A percentile compares a stretch with the other conserved stretches of the same genome.
phyloP scores from a whole-genome alignment of 64 coral and sea anemone species.

The Stichodactyla mertensii region DNA sequence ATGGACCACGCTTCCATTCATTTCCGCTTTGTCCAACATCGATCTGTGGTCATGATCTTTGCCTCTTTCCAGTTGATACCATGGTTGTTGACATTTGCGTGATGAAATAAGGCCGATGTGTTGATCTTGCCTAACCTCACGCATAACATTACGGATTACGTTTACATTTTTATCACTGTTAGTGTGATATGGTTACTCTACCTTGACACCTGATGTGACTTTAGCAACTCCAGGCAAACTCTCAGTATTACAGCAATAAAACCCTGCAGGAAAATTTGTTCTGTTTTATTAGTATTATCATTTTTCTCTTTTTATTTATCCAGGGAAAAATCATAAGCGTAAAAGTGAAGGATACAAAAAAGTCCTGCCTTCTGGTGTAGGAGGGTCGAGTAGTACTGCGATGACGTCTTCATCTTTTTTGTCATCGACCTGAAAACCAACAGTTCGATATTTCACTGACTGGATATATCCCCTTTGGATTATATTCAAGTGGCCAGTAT shows the following conservation, averaged over 20 bases:
- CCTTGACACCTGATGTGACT: slow-evolving; percentile 78
- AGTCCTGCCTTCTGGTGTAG: slow-evolving; percentile 74
- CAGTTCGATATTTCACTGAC: background rate
- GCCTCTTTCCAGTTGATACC: too few relatives aligned
- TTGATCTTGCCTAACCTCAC: too few relatives aligned
- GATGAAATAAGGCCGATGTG: too few relatives aligned
- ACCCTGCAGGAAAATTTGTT: slow-evolving; percentile 37
- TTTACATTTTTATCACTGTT: background rate
- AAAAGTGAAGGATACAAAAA: background rate
- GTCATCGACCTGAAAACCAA: slow-evolving; percentile 67
- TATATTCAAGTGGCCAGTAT: too few relatives aligned
- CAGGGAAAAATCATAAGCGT: too few relatives aligned
- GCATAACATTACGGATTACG: background rate
- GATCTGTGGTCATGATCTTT: too few relatives aligned
- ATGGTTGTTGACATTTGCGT: too few relatives aligned
- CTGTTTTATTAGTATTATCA: too few relatives aligned
- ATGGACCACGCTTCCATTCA: too few relatives aligned
- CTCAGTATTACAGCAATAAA: slow-evolving; percentile 88
- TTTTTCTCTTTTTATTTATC: too few relatives aligned
- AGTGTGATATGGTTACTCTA: background rate
- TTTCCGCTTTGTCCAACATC: too few relatives aligned
- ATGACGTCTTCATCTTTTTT: slow-evolving; percentile 96
- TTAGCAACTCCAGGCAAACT: slow-evolving; percentile 57
- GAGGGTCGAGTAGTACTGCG: slow-evolving; percentile 73
- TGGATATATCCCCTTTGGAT: too few relatives aligned